Percentiles rank a stretch among this genome's conserved stretches.
Conservation (phyloP, 2,797 vertebrate species). For the Perodicticus potto region DNA sequence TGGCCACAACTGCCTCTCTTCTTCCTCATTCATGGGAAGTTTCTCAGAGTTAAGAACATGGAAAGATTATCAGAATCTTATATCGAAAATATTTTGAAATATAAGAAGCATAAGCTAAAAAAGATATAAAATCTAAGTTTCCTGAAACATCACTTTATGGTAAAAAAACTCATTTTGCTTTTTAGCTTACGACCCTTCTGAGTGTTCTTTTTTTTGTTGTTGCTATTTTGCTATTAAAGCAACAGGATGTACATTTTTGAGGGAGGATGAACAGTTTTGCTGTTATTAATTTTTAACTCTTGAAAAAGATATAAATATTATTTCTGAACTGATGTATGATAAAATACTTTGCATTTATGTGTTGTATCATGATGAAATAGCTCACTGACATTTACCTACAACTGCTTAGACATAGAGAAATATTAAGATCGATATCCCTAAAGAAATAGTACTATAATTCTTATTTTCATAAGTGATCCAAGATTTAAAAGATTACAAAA, state of each 20-base stretch:
- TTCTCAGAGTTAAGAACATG: background rate
- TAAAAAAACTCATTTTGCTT: slow-evolving; percentile 2
- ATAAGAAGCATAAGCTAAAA: background rate
- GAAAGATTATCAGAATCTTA: background rate
- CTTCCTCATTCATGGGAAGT: background rate
- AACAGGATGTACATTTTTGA: background rate
- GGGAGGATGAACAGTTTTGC: background rate
- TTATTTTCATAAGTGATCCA: background rate
- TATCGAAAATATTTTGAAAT: background rate
- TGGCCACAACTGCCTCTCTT: background rate
- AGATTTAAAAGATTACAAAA: background rate
- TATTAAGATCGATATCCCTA: background rate
- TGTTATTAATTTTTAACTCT: slow-evolving; percentile 7
- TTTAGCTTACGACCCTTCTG: background rate
- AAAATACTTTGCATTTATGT: background rate
- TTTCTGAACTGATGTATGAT: background rate
- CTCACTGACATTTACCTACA: background rate
- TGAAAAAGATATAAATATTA: background rate
- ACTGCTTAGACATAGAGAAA: background rate
- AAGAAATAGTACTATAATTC: background rate
- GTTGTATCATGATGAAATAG: background rate
- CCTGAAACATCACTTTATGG: background rate
- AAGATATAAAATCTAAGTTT: background rate
- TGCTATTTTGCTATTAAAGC: background rate
- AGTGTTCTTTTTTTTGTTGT: background rate